phyloP scores from a whole-genome alignment of 2,113 vertebrate genomes.

The Sphaerodactylus townsendi region DNA sequence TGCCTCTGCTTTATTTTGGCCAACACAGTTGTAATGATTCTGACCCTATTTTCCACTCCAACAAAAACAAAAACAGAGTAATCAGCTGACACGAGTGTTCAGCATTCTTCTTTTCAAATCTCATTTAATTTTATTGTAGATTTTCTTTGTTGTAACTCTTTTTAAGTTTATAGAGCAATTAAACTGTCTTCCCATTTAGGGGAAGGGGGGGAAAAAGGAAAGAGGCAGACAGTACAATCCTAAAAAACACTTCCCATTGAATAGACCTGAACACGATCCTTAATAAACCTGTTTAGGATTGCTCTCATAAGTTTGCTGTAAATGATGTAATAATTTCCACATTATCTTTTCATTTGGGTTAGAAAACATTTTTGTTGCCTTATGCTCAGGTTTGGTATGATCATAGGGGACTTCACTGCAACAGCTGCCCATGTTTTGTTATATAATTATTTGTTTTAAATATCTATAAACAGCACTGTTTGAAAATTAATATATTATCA shows the following conservation, averaged over 20 bases:
- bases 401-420: too few species aligned
- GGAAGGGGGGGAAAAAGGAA: neutral
- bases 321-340: constrained; percentile 62
- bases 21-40: constrained; percentile 43
- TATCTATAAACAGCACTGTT: too few species aligned
- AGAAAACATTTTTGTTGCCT: neutral
- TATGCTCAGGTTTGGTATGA: neutral
- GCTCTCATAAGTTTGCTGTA: constrained; percentile 53
- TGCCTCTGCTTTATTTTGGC: constrained; percentile 44
- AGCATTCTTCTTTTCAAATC: constrained; percentile 70
- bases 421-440: too few species aligned
- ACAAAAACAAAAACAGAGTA: constrained; percentile 42
- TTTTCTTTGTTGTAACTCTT: constrained; percentile 56
- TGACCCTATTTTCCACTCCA: constrained; percentile 64
- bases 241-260: too few species aligned
- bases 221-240: too few species aligned
- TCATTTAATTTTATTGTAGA: constrained; percentile 75
- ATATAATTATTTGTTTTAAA: too few species aligned
- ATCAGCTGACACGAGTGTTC: constrained; percentile 63
- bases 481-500: too few species aligned
- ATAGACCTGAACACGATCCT: too few species aligned
- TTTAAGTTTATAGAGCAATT: constrained; percentile 75
- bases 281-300: too few species aligned
- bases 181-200: constrained; percentile 56
- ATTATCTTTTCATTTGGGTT: constrained; percentile 56